phyloP scores from a whole-genome alignment of 2,113 vertebrate species.

The Chlorocebus sabaeus region DNA sequence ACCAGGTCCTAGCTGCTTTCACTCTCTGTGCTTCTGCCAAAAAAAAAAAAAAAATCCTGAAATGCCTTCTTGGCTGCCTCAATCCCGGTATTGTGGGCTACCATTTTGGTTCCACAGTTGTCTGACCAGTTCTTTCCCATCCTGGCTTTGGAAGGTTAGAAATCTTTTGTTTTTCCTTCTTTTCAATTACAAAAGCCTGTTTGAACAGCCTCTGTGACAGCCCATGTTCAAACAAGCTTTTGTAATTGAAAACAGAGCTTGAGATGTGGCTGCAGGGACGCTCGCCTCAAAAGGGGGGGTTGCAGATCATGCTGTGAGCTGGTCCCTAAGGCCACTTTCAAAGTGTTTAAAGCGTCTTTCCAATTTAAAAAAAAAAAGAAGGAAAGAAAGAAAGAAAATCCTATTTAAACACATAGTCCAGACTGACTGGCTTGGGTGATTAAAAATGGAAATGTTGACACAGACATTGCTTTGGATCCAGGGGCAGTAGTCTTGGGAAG shows the following conservation, averaged over 20 bases:
- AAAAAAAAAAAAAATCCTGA: not conserved
- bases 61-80: not conserved
- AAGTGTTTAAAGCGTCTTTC: conserved; percentile 73
- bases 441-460: conserved; percentile 54
- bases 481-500: not conserved
- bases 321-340: conserved; percentile 70
- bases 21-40: fast-evolving
- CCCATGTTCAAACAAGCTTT: conserved; percentile 78
- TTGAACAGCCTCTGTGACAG: conserved; percentile 75
- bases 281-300: conserved; percentile 62
- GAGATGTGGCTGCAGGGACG: conserved; percentile 61
- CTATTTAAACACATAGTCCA: conserved; percentile 55
- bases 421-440: not conserved
- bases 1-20: not conserved
- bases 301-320: conserved; percentile 63
- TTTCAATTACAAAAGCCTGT: conserved; percentile 77
- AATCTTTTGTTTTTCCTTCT: conserved; percentile 76
- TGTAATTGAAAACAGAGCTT: conserved; percentile 80
- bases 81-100: not conserved
- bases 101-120: conserved; percentile 57
- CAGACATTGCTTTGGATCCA: not conserved
- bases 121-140: conserved; percentile 36
- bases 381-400: conserved; percentile 19
- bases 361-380: conserved; percentile 67
- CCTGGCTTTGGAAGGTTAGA: conserved; percentile 67